Evolutionary conservation across 2,113 vertebrate species (phyloP).

Genomic region (Calyptommatus sinebrachiatus): DNA sequence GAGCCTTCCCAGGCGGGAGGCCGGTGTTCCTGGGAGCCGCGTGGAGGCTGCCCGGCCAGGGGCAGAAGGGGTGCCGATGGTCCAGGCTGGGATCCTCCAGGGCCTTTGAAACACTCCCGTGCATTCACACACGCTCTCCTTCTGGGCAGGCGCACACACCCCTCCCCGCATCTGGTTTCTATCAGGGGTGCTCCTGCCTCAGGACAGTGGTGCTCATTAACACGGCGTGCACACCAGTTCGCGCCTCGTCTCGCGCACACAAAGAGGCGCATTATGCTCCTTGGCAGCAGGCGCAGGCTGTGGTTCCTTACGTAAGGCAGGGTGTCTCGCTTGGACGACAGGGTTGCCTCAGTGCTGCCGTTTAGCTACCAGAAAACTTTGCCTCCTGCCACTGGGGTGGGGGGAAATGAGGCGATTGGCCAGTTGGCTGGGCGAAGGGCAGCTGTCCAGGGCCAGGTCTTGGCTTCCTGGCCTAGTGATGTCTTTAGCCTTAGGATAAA

Average conservation of each 20-base stretch:
- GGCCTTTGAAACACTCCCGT: background rate
- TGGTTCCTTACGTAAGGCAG: constrained; percentile 74
- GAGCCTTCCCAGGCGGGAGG: constrained; percentile 12
- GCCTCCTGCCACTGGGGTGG: constrained; percentile 30
- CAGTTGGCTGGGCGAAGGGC: background rate
- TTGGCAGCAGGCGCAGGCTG: constrained; percentile 64
- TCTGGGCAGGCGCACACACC: rapidly evolving
- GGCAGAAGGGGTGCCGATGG: background rate
- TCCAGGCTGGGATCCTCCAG: background rate
- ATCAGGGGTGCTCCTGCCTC: constrained; percentile 37
- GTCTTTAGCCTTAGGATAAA: background rate
- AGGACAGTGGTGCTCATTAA: constrained; percentile 44
- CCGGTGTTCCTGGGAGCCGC: rapidly evolving
- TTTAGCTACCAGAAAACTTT: constrained; percentile 35
- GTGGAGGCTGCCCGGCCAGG: rapidly evolving
- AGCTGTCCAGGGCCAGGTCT: background rate
- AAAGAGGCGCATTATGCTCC: constrained; percentile 72
- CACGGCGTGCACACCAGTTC: constrained; percentile 9
- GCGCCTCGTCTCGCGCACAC: constrained; percentile 45
- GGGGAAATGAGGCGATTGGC: background rate
- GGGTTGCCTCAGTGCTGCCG: constrained; percentile 50
- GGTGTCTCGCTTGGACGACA: constrained; percentile 65
- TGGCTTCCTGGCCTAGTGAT: background rate
- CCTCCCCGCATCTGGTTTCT: constrained; percentile 60
- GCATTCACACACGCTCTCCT: rapidly evolving